These are phyloP conservation scores for Sthenelais limicola DNA, from an alignment of 2,888 invertebrate genomes.

Conservation along the genomic window DNA sequence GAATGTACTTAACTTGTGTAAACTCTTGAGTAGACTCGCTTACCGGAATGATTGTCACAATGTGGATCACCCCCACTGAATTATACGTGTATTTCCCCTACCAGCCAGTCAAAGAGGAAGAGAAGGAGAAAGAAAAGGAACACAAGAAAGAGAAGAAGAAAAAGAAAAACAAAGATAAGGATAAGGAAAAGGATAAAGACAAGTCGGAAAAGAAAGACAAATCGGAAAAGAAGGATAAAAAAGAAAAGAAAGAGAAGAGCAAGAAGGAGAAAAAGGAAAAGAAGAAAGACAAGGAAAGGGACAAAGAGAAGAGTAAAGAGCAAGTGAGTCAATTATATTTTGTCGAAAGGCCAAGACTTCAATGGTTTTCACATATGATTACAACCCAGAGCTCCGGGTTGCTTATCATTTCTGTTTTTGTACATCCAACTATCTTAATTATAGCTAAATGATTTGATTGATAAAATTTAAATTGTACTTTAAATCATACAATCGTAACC, in stretches of 20 bases:
- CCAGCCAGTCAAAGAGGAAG: conserved; percentile 33
- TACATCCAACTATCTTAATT: too few relatives aligned
- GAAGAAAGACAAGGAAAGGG: conserved; percentile 20
- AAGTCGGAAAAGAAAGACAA: conserved; percentile 32
- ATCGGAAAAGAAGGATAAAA: conserved; percentile 14
- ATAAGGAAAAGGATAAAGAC: conserved; percentile 19
- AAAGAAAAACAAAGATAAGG: conserved; percentile 25
- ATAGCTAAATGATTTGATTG: too few relatives aligned
- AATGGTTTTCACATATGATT: too few relatives aligned
- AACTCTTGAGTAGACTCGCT: too few relatives aligned
- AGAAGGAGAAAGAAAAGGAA: conserved; percentile 22
- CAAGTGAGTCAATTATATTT: conserved; percentile 5
- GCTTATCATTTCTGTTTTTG: too few relatives aligned
- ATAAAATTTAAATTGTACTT: too few relatives aligned
- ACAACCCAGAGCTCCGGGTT: too few relatives aligned
- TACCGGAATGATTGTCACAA: background rate
- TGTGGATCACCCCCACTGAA: background rate
- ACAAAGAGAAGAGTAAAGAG: conserved; percentile 13
- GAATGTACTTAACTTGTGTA: too few relatives aligned
- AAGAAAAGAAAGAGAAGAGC: conserved; percentile 19
- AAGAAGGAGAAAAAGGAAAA: conserved; percentile 13
- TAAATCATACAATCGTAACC: too few relatives aligned
- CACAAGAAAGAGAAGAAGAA: conserved; percentile 21
- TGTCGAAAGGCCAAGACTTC: too few relatives aligned
- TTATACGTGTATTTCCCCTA: too few relatives aligned